Evolutionary conservation across 2,113 vertebrate genomes (phyloP).

Genomic region (Heliornis fulica): DNA sequence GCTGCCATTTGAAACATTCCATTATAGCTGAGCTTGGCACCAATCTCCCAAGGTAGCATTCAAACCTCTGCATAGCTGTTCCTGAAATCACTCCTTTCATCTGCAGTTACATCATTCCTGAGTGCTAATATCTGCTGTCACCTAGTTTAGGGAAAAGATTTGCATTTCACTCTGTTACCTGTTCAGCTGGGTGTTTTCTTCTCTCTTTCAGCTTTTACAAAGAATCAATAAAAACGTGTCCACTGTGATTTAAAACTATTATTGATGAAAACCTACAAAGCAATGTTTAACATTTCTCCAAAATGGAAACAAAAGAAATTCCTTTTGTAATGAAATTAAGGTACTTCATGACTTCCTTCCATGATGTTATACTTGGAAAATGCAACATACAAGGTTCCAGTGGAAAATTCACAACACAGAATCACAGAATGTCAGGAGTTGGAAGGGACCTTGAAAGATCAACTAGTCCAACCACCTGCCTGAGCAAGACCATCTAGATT

Average conservation of each 20-base stretch:
- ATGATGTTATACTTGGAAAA: accelerated
- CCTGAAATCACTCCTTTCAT: neutral
- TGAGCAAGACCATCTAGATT: too few species aligned
- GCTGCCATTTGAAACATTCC: neutral
- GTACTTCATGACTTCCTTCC: neutral
- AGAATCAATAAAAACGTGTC: accelerated
- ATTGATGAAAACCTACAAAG: neutral
- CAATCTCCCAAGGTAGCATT: neutral
- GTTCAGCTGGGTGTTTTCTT: neutral
- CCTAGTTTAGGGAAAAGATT: neutral
- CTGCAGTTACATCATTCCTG: accelerated
- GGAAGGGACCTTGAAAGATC: too few species aligned
- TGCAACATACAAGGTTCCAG: accelerated
- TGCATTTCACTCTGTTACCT: neutral
- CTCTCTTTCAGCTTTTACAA: neutral
- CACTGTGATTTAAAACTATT: neutral
- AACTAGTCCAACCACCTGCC: too few species aligned
- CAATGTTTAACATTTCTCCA: neutral
- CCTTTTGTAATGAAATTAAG: neutral
- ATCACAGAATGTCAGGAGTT: too few species aligned
- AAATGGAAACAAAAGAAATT: neutral
- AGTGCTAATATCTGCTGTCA: neutral
- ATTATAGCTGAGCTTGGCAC: neutral
- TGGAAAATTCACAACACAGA: neutral
- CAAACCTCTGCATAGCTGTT: accelerated